Evolutionary conservation across 2,797 vertebrate genomes (phyloP).

Genomic region (Anomalospiza imberbis): DNA sequence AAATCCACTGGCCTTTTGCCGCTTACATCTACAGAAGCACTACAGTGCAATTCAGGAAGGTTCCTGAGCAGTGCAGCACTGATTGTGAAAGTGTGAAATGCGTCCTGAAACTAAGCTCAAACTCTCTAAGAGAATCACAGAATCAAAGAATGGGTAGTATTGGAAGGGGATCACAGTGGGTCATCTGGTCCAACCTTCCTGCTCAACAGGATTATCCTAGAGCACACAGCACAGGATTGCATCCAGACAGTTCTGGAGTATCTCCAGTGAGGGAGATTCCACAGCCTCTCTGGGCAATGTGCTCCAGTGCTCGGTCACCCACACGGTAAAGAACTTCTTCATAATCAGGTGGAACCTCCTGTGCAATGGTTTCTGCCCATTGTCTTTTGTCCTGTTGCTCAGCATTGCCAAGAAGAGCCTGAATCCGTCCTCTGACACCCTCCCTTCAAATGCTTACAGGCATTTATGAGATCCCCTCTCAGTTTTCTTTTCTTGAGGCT

Average conservation of each 20-base stretch:
- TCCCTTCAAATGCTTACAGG: neutral
- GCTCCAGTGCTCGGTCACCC: neutral
- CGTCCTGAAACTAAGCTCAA: neutral
- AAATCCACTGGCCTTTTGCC: neutral
- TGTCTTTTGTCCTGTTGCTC: neutral
- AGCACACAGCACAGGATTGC: no score
- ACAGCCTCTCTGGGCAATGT: neutral
- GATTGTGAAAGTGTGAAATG: neutral
- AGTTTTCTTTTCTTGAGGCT: neutral
- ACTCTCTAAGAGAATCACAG: neutral
- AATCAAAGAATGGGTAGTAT: neutral
- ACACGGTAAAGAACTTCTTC: neutral
- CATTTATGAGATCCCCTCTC: neutral
- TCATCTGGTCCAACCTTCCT: neutral
- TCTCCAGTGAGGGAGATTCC: neutral
- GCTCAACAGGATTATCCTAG: neutral
- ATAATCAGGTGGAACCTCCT: neutral
- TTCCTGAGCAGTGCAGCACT: neutral
- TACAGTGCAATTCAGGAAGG: neutral
- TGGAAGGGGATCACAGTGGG: neutral
- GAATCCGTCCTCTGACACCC: neutral
- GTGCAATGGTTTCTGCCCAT: rapidly evolving
- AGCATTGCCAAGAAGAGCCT: no score
- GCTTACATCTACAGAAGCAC: neutral
- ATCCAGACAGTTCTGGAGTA: neutral